Percentiles rank a stretch among this genome's conserved stretches.
These are phyloP conservation scores for Lepidochrysops patricia DNA, from an alignment of 2,888 invertebrate species.

Conservation along the genomic window DNA sequence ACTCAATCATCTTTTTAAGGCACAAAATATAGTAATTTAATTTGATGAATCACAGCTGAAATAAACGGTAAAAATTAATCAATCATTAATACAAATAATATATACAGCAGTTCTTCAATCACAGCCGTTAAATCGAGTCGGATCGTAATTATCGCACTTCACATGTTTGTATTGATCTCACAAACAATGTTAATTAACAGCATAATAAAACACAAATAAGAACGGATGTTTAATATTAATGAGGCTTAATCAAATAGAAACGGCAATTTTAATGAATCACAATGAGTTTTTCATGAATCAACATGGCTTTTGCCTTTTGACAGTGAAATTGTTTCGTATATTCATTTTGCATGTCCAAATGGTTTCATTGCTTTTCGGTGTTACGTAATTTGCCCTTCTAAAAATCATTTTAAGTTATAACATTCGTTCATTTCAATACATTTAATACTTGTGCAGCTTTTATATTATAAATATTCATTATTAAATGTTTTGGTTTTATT, in stretches of 20 bases:
- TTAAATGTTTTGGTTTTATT: too few relatives aligned
- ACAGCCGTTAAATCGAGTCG: constrained; percentile 18
- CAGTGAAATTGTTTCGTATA: constrained; percentile 10
- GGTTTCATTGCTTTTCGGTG: background rate
- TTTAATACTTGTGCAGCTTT: too few relatives aligned
- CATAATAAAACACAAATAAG: constrained; percentile 25
- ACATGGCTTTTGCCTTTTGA: constrained; percentile 12
- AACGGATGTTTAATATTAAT: constrained; percentile 19
- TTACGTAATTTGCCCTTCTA: background rate
- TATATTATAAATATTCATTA: too few relatives aligned
- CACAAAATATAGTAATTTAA: too few relatives aligned
- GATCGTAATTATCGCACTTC: constrained; percentile 22
- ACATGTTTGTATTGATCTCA: constrained; percentile 21
- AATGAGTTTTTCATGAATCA: constrained; percentile 14
- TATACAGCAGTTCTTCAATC: constrained; percentile 2
- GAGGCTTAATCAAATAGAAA: constrained; percentile 17
- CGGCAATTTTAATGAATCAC: constrained; percentile 14
- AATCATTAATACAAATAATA: constrained; percentile 5
- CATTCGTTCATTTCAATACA: too few relatives aligned
- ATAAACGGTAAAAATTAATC: background rate
- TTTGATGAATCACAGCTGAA: background rate
- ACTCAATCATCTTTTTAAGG: too few relatives aligned
- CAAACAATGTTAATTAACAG: constrained; percentile 26
- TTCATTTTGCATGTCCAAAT: background rate
- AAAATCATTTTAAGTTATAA: background rate